Conservation (phyloP, 2,113 vertebrate genomes). For the Burhinus oedicnemus region DNA sequence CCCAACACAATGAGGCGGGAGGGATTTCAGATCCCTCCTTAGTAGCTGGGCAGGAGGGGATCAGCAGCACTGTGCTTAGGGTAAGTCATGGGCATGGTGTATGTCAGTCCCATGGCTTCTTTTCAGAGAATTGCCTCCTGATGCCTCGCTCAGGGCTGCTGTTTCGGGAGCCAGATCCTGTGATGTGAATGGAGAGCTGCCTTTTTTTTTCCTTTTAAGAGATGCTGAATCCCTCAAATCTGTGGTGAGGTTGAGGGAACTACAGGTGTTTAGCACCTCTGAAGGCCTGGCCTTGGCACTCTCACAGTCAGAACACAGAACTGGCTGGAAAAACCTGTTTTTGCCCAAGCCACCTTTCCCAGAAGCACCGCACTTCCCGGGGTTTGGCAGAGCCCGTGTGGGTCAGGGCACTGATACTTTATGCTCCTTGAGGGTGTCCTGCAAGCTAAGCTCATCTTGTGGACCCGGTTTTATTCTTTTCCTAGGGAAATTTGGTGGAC, state of each 20-base stretch:
- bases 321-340: neutral
- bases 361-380: rapidly evolving
- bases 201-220: neutral
- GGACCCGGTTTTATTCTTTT: neutral
- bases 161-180: neutral
- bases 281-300: neutral
- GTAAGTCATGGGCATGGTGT: neutral
- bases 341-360: neutral
- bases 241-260: neutral
- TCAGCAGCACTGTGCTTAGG: rapidly evolving
- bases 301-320: neutral
- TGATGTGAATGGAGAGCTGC: neutral
- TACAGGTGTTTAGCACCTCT: neutral
- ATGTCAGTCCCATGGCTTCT: neutral
- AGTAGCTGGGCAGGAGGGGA: neutral
- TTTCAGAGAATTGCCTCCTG: neutral
- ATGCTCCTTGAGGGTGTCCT: neutral
- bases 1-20: neutral
- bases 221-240: neutral
- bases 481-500: neutral
- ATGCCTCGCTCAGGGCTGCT: neutral
- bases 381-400: neutral
- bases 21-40: neutral
- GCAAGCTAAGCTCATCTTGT: neutral
- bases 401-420: too few species aligned